Base-by-base conservation (phyloP, 1,140 invertebrate species). In the Muscidifurax raptorellus region DNA sequence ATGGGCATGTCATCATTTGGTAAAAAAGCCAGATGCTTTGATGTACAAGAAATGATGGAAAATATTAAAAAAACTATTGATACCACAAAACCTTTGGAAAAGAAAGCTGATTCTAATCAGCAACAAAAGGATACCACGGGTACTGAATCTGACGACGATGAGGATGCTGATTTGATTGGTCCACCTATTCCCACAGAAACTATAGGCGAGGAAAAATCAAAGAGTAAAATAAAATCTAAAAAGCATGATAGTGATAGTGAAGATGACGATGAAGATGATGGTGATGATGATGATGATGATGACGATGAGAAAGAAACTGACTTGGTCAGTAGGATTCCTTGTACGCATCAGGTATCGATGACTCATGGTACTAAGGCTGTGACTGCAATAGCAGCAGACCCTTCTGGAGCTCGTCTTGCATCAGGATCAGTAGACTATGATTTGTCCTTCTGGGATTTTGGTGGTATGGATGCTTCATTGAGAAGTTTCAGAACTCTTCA, bases 361-460 rank as follows among this genome's bases (percentile, higher is more conserved):
- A 95, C 94, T 67, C 98, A 99, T 93, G 98, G 98, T 0, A 94
- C 89, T 0, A 98, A 97, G 94, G 96, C 97, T 4, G 96, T 99
- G 0, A 96, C 97, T 1, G 98, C 98, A 0, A 91, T 99, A 5
- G 96, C 96, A 15, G 95, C 98, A 1, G 99, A 99, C 94, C 97
- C 98, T 0, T 97, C 98, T 36, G 99, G 99, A 25, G 97, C 98
- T 25, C 94, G 99, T 36, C 92, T 99, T 18, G 97, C 98, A 0
- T 97, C 97, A n/a, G 98, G 99, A 13, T 97, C 97, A 9, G 95
- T 98, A 32, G 98, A 99, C 90, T 99, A 99, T 93, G 98, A 99
- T 87, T 96, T 99, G 0, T 96, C 96, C 83, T 97, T 99, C 86
- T 99, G 98, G 98, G 99, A 99, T 93, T 99, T 99, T 94, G 97